Evolutionary conservation across 92 coral and sea anemone species (phyloP), one percentile per base, ranked within the genome.

Genomic region (Palythoa caribaeorum): DNA sequence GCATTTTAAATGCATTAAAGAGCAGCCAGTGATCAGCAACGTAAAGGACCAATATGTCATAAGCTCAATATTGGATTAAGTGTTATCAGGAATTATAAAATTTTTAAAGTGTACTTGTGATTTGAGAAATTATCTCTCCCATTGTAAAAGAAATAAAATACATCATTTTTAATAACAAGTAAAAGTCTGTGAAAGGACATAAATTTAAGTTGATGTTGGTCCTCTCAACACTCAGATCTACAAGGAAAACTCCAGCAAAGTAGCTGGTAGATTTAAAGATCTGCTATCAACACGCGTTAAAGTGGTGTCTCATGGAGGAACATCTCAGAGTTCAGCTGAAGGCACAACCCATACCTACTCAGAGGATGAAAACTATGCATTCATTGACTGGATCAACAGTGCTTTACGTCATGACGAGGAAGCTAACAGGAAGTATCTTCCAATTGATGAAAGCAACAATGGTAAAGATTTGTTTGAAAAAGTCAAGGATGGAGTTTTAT

Each of bases 381-480:
- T 97, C 87, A 93, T 93, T 36, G 98, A 97, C 86, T 97, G 99
- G 99, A 94, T 97, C 10, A 97, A 95, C 89, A 95, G 96, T 66
- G 92, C 95, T 66, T 76, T 95, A 50, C 89, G 73, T 15, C 95
- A 94, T 37, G 97, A 94, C 63, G 83, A 69, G 19, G 98, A 95
- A 48, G 90, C 88, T 14, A 89, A 72, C 3, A 88, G 79, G 81
- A 90, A 85, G 0, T 90, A 94, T 73, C 88, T 97, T 50, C 99
- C 99, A 15, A 90, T 97, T 55, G 86, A 92, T 73, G 68, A 92
- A 1, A 40, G 83, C 17, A 84, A 93, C 52, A 91, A 93, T 39
- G 92, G 94, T n/a, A 66, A 83, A 36, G 98, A 97, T 44, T 38
- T 97, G 76, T 97, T 94, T 87, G 84, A 94, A 44, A 95, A 92